phyloP scores from a whole-genome alignment of 2,888 invertebrate genomes.

The Stenolophus ochropezus region DNA sequence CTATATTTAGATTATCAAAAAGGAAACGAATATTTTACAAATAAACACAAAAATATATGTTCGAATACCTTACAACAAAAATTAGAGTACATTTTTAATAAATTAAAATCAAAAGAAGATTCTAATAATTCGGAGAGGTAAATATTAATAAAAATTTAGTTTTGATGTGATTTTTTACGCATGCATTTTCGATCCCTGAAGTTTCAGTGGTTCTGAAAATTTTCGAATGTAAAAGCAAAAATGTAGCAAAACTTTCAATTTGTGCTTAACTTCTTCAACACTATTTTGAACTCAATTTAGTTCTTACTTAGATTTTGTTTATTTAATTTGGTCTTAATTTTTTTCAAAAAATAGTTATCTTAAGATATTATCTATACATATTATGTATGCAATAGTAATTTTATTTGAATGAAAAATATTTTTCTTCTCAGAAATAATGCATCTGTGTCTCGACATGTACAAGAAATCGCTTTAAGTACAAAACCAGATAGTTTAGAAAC shows the following conservation, averaged over 20 bases:
- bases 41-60: slow-evolving; percentile 68
- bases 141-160: too few species aligned
- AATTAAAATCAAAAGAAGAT: slow-evolving; percentile 36
- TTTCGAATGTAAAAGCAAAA: too few species aligned
- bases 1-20: slow-evolving; percentile 74
- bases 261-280: too few species aligned
- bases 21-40: slow-evolving; percentile 68
- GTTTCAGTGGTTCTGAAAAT: too few species aligned
- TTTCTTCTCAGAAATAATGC: too few species aligned
- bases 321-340: too few species aligned
- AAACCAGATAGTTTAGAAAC: slow-evolving; percentile 70
- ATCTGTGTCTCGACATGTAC: slow-evolving; percentile 61
- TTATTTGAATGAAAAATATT: slow-evolving; percentile 21
- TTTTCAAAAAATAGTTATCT: too few species aligned
- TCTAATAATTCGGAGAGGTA: background rate
- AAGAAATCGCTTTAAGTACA: slow-evolving; percentile 66
- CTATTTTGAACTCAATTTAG: too few species aligned
- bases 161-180: too few species aligned
- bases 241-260: too few species aligned
- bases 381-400: background rate
- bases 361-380: background rate
- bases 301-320: too few species aligned
- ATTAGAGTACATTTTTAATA: slow-evolving; percentile 62
- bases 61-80: slow-evolving; percentile 61
- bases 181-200: too few species aligned